Evolutionary conservation across 64 coral and sea anemone genomes (phyloP), one percentile per base, ranked within the genome.

Genomic region (Orbicella faveolata): DNA sequence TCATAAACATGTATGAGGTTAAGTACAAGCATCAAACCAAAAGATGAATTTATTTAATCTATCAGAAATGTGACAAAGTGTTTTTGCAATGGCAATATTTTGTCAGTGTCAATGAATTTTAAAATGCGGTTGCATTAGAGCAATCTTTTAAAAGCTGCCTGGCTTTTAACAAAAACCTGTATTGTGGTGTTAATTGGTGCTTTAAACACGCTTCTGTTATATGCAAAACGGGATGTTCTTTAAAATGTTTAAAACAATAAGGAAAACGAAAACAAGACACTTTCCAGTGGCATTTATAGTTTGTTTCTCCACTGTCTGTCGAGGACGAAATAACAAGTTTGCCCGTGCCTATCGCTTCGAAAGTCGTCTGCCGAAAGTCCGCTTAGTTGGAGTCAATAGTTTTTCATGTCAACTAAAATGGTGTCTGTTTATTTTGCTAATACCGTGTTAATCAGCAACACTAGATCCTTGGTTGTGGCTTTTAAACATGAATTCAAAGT

Each of bases 171-270:
- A 82, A 80, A 61, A 82, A 33, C 53, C n/a, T 70, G n/a, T 81
- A 83, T 67, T 48, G 36, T 73, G n/a, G 82, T 85, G 82, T 52
- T 73, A 85, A 85, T 84, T 85, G 82, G 21, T 73, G 65, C 19
- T 44, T n/a, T 37, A 73, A 85, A 72, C 65, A 85, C 51, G 65
- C 41, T 72, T 41, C 82, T 52, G 64, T 85, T 84, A 84, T 57
- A 72, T 73, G 61, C 63, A 72, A 72, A n/a, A 85, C 21, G 82
- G 36, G 48, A 66, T n/a, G 67, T 85, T 62, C 39, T 84, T 53
- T 85, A 72, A 85, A 81, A 52, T 85, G 82, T 72, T 73, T 85
- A 53, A 85, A 73, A 52, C 82, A 85, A 72, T 72, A 52, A 51
- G 3, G 1, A 13, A 8, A 73, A 7, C 9, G 10, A 85, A 51